Evolutionary conservation across 2,113 vertebrate genomes (phyloP), one percentile per base, ranked within the genome.

Genomic region (Salvelinus namaycush): DNA sequence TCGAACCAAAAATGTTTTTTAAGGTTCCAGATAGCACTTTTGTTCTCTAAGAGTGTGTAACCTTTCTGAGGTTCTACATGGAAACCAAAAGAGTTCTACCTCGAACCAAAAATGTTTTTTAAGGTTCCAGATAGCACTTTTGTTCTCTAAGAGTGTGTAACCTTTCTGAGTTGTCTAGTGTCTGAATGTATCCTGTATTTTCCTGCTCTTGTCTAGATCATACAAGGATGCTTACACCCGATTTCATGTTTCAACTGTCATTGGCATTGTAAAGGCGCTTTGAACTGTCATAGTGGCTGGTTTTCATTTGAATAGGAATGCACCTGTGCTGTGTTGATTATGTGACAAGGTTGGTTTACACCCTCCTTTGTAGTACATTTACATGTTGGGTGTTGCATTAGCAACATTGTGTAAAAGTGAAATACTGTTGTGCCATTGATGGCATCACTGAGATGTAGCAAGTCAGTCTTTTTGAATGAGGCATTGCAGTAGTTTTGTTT

Each of bases 301-400:
- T 62, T 62, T n/a, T 22, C n/a, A n/a, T 62, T 62, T 62, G 59
- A 62, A n/a, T 22, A 24, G 22, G n/a, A 62, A 62, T 62, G 16
- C 59, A 62, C 59, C n/a, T 62, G 59, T 62, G 18, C 9, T 62
- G n/a, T 62, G 59, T 24, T 62, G 59, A 62, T 62, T 62, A 62
- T 24, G 59, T 22, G n/a, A 24, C 59, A 62, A 62, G 51, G 59
- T 62, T 62, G 59, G 39, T 44, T 44, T 44, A 44, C 39, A 44
- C 9, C 39, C 39, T 44, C 9, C 39, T 44, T 44, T 44, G 39
- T 44, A 44, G 2, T 44, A 44, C 9, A 44, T 44, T 44, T 44
- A 11, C 39, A 44, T 44, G 39, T 44, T 44, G 39, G 39, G 39
- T 44, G 39, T 44, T 11, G 9, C 39, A 44, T 44, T 9, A 44